phyloP scores from a whole-genome alignment of 1,140 invertebrate species.

The Trachymyrmex septentrionalis region DNA sequence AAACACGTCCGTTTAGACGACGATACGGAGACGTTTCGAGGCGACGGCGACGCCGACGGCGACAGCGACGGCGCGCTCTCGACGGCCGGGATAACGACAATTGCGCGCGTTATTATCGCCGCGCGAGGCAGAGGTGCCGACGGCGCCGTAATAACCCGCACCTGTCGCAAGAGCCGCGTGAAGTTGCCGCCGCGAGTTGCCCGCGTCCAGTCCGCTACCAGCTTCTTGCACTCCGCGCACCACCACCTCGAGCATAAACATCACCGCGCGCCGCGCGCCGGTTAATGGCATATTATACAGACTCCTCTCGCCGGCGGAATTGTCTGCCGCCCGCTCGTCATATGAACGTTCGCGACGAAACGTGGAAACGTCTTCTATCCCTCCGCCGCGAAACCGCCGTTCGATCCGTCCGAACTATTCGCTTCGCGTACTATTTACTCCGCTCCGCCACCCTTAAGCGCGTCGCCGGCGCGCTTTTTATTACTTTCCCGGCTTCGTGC shows the following conservation, averaged over 20 bases:
- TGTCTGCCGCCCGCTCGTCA: not conserved
- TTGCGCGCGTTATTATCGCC: constrained; percentile 28
- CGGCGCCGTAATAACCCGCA: constrained; percentile 47
- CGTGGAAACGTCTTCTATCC: not conserved
- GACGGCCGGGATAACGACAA: constrained; percentile 1
- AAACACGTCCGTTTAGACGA: not conserved
- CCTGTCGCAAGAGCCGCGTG: constrained; percentile 46
- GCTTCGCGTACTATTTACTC: not conserved
- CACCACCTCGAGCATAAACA: constrained; percentile 35
- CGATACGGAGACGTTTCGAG: not conserved
- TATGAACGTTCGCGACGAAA: not conserved
- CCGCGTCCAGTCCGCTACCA: not conserved
- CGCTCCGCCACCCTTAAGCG: not conserved
- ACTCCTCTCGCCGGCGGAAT: constrained; percentile 8
- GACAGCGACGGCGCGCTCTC: not conserved
- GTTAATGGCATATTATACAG: constrained; percentile 43
- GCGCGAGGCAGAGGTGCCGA: constrained; percentile 26
- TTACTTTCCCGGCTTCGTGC: not conserved
- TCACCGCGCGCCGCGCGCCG: constrained; percentile 27
- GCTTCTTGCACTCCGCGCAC: constrained; percentile 18
- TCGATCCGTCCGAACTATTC: not conserved
- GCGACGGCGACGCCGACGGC: not conserved
- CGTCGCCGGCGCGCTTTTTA: not conserved
- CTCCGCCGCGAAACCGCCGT: not conserved
- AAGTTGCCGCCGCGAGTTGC: constrained; percentile 33